Percentiles rank a stretch among this genome's conserved stretches.
Evolutionary conservation across 1,140 invertebrate genomes (phyloP).

Genomic region (Agrilus planipennis): DNA sequence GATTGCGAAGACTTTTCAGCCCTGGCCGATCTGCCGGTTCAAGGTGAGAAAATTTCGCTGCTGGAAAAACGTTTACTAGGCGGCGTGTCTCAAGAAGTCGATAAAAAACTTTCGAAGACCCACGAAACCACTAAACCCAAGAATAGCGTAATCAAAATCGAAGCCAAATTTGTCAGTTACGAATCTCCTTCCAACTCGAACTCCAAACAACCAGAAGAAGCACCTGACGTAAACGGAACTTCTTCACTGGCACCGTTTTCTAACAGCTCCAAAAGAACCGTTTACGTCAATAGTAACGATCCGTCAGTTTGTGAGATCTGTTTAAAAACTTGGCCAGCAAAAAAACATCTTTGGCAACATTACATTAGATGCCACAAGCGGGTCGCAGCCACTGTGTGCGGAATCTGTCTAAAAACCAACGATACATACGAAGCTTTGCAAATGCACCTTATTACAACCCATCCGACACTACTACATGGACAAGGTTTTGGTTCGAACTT

Average conservation of each 20-base stretch:
- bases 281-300: slow-evolving; percentile 32
- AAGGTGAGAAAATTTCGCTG: slow-evolving; percentile 21
- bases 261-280: slow-evolving; percentile 28
- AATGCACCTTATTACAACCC: slow-evolving; percentile 40
- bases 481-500: slow-evolving; percentile 45
- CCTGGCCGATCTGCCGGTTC: background rate
- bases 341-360: slow-evolving; percentile 51
- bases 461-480: slow-evolving; percentile 37
- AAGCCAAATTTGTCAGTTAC: background rate
- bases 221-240: background rate
- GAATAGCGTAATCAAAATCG: background rate
- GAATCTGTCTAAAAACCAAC: slow-evolving; percentile 46
- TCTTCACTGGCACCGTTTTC: slow-evolving; percentile 7
- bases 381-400: slow-evolving; percentile 46
- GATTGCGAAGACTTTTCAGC: background rate
- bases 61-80: slow-evolving; percentile 24
- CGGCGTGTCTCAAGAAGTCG: slow-evolving; percentile 14
- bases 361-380: slow-evolving; percentile 45
- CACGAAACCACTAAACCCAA: background rate
- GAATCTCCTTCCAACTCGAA: background rate
- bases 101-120: slow-evolving; percentile 2
- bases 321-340: slow-evolving; percentile 47
- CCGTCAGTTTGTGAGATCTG: slow-evolving; percentile 42
- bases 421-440: slow-evolving; percentile 38
- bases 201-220: background rate